phyloP scores from a whole-genome alignment of 1,140 invertebrate genomes.

The Anastrepha ludens region DNA sequence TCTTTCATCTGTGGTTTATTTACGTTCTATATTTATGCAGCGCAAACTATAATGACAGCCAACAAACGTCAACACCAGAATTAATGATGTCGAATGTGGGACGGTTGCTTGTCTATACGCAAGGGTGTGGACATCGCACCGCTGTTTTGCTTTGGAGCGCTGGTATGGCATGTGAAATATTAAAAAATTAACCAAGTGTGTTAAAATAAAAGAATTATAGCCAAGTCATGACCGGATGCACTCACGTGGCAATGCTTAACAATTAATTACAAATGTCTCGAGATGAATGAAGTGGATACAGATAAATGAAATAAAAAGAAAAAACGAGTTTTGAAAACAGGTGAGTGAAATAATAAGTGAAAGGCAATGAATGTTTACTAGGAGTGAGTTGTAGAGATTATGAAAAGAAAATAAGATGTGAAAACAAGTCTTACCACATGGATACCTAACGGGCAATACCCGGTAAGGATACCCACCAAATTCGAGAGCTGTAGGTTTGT shows the following conservation, averaged over 20 bases:
- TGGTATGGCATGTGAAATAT: not conserved
- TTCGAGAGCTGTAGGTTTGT: too few relatives aligned
- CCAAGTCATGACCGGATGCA: not conserved
- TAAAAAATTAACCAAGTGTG: not conserved
- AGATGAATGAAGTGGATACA: not conserved
- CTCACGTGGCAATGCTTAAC: not conserved
- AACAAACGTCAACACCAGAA: not conserved
- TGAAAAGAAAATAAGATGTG: too few relatives aligned
- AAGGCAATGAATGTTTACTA: too few relatives aligned
- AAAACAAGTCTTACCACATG: too few relatives aligned
- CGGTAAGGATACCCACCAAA: too few relatives aligned
- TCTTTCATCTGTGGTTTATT: not conserved
- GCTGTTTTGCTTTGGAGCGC: not conserved
- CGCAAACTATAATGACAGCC: slow-evolving; percentile 29
- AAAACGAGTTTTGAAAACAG: not conserved
- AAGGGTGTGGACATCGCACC: not conserved
- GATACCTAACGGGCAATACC: too few relatives aligned
- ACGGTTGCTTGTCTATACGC: not conserved
- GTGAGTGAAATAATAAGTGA: not conserved
- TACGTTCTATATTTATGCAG: slow-evolving; percentile 41
- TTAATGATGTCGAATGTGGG: slow-evolving; percentile 27
- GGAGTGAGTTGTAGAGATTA: too few relatives aligned
- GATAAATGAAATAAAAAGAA: not conserved
- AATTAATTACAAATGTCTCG: not conserved
- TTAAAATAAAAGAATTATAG: not conserved